A percentile compares a stretch with the other conserved stretches of the same genome.
phyloP scores from a whole-genome alignment of 2,113 vertebrate species.

The Pogonocichla stellata region DNA sequence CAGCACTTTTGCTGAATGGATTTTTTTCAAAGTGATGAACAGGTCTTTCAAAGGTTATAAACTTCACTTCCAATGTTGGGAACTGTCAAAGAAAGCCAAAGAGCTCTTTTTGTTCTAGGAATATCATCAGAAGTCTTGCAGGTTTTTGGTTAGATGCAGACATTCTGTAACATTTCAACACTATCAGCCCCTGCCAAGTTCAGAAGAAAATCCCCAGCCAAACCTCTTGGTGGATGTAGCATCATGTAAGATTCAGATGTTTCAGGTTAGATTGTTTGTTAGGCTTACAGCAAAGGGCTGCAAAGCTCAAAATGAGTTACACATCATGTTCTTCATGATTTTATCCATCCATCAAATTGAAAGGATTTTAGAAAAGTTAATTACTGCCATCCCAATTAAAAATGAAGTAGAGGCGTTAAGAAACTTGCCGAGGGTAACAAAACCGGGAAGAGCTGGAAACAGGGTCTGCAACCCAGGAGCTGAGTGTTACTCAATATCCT shows the following conservation, averaged over 20 bases:
- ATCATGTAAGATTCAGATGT: not conserved
- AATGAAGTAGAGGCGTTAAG: not conserved
- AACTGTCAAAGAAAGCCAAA: not conserved
- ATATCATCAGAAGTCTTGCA: not conserved
- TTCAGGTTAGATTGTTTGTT: not conserved
- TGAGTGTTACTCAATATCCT: not conserved
- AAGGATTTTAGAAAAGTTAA: not conserved
- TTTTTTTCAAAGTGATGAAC: not conserved
- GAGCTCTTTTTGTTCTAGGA: not conserved
- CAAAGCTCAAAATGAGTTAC: not conserved
- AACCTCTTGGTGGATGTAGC: not conserved
- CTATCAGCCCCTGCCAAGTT: not conserved
- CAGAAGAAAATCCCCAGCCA: not conserved
- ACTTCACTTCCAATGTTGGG: not conserved
- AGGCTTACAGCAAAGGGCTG: not conserved
- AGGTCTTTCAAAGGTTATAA: not conserved
- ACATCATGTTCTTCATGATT: not conserved
- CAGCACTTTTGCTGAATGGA: not conserved
- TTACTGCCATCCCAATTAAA: not conserved
- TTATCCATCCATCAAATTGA: not conserved
- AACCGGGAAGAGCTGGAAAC: not conserved
- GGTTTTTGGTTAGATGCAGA: not conserved
- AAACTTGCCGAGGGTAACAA: not conserved
- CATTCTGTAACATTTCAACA: not conserved
- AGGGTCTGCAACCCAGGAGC: not conserved